These are phyloP conservation scores for Riptortus pedestris DNA, from an alignment of 1,140 invertebrate species.

Conservation along the genomic window DNA sequence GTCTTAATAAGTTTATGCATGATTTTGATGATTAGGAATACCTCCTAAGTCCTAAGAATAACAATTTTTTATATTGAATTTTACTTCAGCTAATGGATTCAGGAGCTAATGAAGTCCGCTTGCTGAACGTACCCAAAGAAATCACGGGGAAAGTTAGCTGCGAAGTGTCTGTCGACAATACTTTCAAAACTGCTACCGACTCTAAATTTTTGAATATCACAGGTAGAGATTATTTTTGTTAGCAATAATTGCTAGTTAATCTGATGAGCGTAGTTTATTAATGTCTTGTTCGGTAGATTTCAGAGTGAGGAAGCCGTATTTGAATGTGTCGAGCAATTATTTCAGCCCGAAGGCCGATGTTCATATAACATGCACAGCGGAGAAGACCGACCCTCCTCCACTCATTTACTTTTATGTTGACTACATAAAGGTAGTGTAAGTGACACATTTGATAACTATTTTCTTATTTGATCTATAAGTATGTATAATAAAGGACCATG, in stretches of 20 bases:
- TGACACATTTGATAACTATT: background rate
- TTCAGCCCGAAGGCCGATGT: background rate
- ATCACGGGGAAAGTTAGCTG: slow-evolving; percentile 38
- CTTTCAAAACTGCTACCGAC: slow-evolving; percentile 48
- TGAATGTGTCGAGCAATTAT: slow-evolving; percentile 6
- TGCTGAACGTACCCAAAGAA: slow-evolving; percentile 30
- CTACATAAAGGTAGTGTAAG: slow-evolving; percentile 22
- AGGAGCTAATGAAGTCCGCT: slow-evolving; percentile 32
- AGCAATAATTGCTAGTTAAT: slow-evolving; percentile 34
- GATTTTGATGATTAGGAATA: too few species aligned
- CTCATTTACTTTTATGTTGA: slow-evolving; percentile 24
- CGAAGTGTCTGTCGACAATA: slow-evolving; percentile 39
- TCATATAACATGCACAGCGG: slow-evolving; percentile 20
- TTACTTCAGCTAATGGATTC: slow-evolving; percentile 27
- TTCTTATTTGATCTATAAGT: too few species aligned
- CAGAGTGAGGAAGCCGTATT: background rate
- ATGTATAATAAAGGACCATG: too few species aligned
- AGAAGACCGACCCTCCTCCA: slow-evolving; percentile 20
- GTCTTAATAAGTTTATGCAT: too few species aligned
- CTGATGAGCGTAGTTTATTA: background rate
- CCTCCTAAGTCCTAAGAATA: too few species aligned
- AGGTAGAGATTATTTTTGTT: slow-evolving; percentile 39
- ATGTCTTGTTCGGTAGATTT: background rate
- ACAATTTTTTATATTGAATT: background rate
- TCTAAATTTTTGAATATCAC: slow-evolving; percentile 57